These are phyloP conservation scores for Elephantulus edwardii DNA, from an alignment of 2,113 vertebrate species.

Conservation along the genomic window DNA sequence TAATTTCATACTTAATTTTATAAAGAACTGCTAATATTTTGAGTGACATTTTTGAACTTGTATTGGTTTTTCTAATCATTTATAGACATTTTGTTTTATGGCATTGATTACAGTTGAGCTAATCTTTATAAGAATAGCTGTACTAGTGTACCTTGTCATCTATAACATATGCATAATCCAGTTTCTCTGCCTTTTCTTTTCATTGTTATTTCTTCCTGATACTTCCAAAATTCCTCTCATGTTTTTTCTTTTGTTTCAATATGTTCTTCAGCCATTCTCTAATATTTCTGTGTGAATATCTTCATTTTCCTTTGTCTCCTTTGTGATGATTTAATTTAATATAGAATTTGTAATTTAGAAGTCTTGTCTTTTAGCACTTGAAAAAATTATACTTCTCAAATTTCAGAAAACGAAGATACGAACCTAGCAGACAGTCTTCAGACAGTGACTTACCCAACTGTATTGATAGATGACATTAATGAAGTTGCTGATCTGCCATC, in stretches of 20 bases:
- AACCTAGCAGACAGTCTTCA: background rate
- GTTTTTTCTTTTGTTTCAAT: background rate
- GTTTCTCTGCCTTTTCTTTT: slow-evolving; percentile 9
- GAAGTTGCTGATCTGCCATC: background rate
- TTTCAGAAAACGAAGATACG: background rate
- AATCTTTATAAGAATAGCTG: no score
- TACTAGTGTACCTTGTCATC: no score
- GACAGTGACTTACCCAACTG: background rate
- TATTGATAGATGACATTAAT: background rate
- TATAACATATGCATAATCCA: background rate
- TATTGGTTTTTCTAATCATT: no score
- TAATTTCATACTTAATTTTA: no score
- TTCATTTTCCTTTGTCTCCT: background rate
- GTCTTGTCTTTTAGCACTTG: background rate
- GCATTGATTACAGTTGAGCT: no score
- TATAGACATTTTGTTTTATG: no score
- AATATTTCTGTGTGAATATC: background rate
- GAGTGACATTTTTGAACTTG: no score
- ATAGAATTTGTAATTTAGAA: background rate
- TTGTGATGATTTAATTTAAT: background rate
- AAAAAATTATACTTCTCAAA: slow-evolving; percentile 22
- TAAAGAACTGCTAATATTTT: no score
- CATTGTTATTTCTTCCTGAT: slow-evolving; percentile 12
- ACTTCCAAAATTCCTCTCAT: slow-evolving; percentile 3
- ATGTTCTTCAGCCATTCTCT: background rate